Base-by-base conservation (phyloP, 2,888 invertebrate genomes). In the Caenorhabditis sp. region DNA sequence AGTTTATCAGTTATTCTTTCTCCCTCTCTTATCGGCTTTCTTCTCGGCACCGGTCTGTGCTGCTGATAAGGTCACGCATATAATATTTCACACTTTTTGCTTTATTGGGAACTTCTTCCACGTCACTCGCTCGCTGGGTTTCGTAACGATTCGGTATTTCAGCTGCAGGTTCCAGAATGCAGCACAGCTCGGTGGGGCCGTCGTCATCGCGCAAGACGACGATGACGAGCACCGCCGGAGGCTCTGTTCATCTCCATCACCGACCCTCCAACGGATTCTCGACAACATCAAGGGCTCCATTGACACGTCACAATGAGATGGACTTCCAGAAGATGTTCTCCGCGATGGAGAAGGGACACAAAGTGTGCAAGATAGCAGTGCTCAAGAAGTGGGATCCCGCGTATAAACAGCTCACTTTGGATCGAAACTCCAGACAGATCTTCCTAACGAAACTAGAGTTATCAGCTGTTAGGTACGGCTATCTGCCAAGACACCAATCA, bases 361-460 rank as follows among this genome's bases (percentile, higher is more conserved):
- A 86, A 70, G 88, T 90, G 9, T 89, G 89, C 82, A 89, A 89
- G 70, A 62, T 90, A 70, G 72, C 85, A 3, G 80, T 90, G 64
- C 62, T 88, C 24, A 90, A 90, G 71, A 89, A 89, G 76, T 91
- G 90, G 88, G 91, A 91, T 68, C 88, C 88, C 6, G 82, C 85
- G 6, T 89, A 88, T 71, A 89, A 89, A 50, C 60, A 71, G 55
- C 65, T 91, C 32, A 82, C 76, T 5, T 72, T 91, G 28, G 87
- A 88, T 74, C 82, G 85, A 28, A 88, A 90, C 13, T 89, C 89
- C 8, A 65, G 89, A 8, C 89, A 90, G 77, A 77, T 90, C 11
- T 76, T 85, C 28, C 65, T 90, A 61, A 84, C 80, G 13, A 87
- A 87, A 58, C 44, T 84, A 13, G 87, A 86, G 22, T 56, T 78